These are phyloP conservation scores for Rhynchonema sp. DNA, from an alignment of 2,888 invertebrate genomes.

Conservation along the genomic window DNA sequence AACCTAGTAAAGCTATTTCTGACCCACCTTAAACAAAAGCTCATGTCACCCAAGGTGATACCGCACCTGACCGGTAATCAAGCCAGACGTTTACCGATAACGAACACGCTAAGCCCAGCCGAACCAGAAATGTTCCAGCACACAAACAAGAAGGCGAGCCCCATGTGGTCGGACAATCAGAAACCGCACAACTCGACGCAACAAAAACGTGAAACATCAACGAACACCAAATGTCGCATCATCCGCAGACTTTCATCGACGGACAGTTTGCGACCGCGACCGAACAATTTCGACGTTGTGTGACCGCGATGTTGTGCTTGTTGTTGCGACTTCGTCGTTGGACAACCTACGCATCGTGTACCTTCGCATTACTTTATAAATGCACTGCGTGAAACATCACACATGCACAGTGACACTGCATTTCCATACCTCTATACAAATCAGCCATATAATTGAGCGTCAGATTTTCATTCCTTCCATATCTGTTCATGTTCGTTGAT, in stretches of 20 bases:
- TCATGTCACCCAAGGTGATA: too few species aligned
- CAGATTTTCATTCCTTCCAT: constrained; percentile 4
- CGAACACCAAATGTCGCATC: constrained; percentile 45
- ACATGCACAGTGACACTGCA: neutral
- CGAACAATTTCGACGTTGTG: constrained; percentile 10
- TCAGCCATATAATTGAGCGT: constrained; percentile 17
- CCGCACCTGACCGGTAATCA: too few species aligned
- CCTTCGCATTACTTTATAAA: neutral
- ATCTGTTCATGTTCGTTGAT: neutral
- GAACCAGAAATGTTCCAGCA: too few species aligned
- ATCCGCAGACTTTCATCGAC: constrained; percentile 16
- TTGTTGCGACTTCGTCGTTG: neutral
- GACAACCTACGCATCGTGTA: neutral
- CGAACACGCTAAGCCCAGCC: too few species aligned
- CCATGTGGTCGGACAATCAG: too few species aligned
- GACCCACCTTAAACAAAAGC: too few species aligned
- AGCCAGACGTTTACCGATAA: too few species aligned
- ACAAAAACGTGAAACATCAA: neutral
- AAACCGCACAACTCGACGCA: neutral
- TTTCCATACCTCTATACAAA: constrained; percentile 16
- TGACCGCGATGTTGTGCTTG: neutral
- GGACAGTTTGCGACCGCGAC: constrained; percentile 15
- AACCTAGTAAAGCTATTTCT: too few species aligned
- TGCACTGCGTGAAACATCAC: neutral
- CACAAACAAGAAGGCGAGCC: too few species aligned